Evolutionary conservation across 2,797 vertebrate species (phyloP).

Genomic region (Esox masquinongy): DNA sequence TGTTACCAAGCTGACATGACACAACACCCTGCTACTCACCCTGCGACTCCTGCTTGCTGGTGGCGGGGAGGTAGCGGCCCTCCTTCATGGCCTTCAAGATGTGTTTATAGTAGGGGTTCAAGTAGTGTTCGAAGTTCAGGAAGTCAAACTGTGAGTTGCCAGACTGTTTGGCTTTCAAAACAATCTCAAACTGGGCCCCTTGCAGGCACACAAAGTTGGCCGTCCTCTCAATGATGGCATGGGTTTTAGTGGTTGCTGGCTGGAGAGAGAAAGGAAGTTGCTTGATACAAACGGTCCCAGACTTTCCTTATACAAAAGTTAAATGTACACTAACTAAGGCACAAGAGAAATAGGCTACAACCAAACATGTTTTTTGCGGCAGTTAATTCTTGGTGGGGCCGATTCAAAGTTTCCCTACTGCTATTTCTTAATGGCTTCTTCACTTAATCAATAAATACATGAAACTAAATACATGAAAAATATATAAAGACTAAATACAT

Average conservation of each 20-base stretch:
- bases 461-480: slow-evolving; percentile 37
- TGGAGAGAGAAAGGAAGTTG: slow-evolving; percentile 42
- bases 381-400: background rate
- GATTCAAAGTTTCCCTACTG: background rate
- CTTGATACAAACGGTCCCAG: too few relatives aligned
- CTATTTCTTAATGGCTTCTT: slow-evolving; percentile 23
- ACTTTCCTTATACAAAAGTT: too few relatives aligned
- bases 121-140: slow-evolving; percentile 96
- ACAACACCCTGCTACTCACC: slow-evolving; percentile 65
- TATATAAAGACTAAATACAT: slow-evolving; percentile 40
- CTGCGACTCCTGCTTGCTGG: slow-evolving; percentile 74
- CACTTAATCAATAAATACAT: slow-evolving; percentile 50
- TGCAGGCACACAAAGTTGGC: slow-evolving; percentile 97
- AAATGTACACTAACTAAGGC: too few relatives aligned
- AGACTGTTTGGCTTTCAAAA: slow-evolving; percentile 96
- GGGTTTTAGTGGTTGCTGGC: slow-evolving; percentile 96
- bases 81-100: slow-evolving; percentile 97
- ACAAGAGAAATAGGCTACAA: too few relatives aligned
- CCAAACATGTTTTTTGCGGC: too few relatives aligned
- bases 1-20: too few relatives aligned
- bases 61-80: slow-evolving; percentile 81
- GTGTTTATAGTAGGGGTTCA: slow-evolving; percentile 98
- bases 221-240: slow-evolving; percentile 96
- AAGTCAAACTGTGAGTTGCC: slow-evolving; percentile 98
- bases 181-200: slow-evolving; percentile 97